Evolutionary conservation across 2,888 invertebrate species (phyloP).

Genomic region (Entomobrya proxima): DNA sequence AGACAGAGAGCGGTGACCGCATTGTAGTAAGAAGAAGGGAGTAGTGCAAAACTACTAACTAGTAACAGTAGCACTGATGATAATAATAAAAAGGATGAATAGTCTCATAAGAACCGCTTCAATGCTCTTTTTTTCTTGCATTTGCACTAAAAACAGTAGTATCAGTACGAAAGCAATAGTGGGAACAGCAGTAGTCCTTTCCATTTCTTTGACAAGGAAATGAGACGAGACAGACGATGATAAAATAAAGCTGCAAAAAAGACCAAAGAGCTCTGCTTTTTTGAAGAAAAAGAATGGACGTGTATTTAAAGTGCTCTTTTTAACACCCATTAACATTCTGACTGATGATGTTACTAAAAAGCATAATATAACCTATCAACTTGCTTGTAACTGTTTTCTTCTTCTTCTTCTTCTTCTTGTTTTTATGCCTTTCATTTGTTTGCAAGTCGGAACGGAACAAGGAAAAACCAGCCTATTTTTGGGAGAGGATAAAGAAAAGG

Average conservation of each 20-base stretch:
- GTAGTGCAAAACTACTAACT: too few species aligned
- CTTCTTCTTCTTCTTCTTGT: not conserved
- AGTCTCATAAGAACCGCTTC: conserved; percentile 9
- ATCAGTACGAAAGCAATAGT: not conserved
- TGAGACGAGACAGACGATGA: not conserved
- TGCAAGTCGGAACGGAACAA: not conserved
- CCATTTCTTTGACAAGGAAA: not conserved
- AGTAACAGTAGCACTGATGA: not conserved
- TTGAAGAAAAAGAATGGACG: not conserved
- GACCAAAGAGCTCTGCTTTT: too few species aligned
- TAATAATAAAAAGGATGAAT: conserved; percentile 24
- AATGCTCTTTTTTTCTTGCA: conserved; percentile 13
- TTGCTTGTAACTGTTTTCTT: not conserved
- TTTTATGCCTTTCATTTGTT: not conserved
- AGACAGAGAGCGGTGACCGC: conserved; percentile 43
- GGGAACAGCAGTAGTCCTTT: not conserved
- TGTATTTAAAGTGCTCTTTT: not conserved
- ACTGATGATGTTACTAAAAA: not conserved
- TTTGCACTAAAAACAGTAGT: not conserved
- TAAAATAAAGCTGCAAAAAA: conserved; percentile 1
- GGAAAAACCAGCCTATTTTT: not conserved
- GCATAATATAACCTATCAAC: not conserved
- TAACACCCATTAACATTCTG: conserved; percentile 10
- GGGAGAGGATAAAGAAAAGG: not conserved
- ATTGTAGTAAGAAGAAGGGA: too few species aligned